Percentiles rank a stretch among this genome's conserved stretches.
phyloP scores from a whole-genome alignment of 2,888 invertebrate genomes.

The Epistrophella euchroma region DNA sequence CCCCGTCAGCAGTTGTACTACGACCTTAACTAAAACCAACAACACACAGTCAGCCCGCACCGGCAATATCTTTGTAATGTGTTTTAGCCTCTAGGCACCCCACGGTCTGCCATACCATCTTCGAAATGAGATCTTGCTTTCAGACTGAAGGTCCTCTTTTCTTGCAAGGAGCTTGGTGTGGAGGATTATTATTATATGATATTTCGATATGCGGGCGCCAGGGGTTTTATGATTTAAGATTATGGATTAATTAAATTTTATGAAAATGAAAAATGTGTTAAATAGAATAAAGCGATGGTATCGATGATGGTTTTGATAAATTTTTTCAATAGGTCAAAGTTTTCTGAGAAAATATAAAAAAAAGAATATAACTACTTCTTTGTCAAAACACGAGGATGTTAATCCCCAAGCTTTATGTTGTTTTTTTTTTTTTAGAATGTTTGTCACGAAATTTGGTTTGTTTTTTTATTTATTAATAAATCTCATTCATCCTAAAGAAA shows the following conservation, averaged over 20 bases:
- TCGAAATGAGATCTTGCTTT: background rate
- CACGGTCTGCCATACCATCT: conserved; percentile 15
- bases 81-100: conserved; percentile 6
- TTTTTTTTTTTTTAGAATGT: background rate
- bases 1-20: background rate
- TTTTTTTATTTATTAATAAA: background rate
- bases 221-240: conserved; percentile 53
- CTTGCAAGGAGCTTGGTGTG: background rate
- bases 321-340: background rate
- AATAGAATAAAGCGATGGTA: background rate
- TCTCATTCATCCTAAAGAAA: conserved; percentile 8
- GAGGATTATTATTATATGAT: conserved; percentile 45
- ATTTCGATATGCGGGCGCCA: conserved; percentile 42
- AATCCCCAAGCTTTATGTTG: background rate
- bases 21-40: background rate
- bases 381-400: background rate
- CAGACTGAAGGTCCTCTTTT: background rate
- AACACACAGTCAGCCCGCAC: background rate
- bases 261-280: conserved; percentile 59
- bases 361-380: background rate
- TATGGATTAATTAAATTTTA: conserved; percentile 72
- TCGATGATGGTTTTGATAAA: background rate
- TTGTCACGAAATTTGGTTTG: background rate
- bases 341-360: background rate
- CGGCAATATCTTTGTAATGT: conserved; percentile 14